Conservation (phyloP, 2,797 vertebrate genomes). For the Lutjanus campechanus region DNA sequence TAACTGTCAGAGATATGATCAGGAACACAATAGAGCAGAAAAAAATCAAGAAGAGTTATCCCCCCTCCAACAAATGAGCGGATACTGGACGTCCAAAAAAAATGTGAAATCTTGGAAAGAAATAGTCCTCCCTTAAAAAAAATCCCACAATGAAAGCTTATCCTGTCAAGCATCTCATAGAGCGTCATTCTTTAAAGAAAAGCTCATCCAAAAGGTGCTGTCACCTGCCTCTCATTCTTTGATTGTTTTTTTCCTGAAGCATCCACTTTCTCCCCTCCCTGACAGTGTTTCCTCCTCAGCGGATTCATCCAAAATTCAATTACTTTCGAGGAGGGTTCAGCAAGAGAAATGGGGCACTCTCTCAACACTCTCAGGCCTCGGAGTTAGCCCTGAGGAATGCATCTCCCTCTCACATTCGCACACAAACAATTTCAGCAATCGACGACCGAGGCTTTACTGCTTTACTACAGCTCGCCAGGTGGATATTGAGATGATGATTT, state of each 20-base stretch:
- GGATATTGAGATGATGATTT: conserved; percentile 64
- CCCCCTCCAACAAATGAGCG: conserved; percentile 46
- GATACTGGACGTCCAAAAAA: conserved; percentile 43
- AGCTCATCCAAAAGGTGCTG: conserved; percentile 67
- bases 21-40: conserved; percentile 61
- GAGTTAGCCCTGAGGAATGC: conserved; percentile 59
- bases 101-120: conserved; percentile 32
- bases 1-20: conserved; percentile 72
- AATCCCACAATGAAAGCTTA: conserved; percentile 47
- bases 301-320: conserved; percentile 82
- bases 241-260: conserved; percentile 71
- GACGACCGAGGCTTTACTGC: conserved; percentile 35
- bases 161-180: conserved; percentile 59
- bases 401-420: conserved; percentile 35
- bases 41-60: conserved; percentile 50
- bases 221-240: conserved; percentile 73
- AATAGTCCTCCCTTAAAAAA: conserved; percentile 42
- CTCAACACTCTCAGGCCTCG: conserved; percentile 47
- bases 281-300: conserved; percentile 59
- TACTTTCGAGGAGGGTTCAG: conserved; percentile 72
- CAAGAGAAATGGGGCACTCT: conserved; percentile 71
- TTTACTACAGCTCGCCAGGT: conserved; percentile 45
- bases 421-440: conserved; percentile 64
- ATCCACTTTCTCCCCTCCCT: conserved; percentile 43
- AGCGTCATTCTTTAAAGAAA: conserved; percentile 61